Base-by-base conservation (phyloP, 1,140 invertebrate genomes). In the Ganaspis sp. region DNA sequence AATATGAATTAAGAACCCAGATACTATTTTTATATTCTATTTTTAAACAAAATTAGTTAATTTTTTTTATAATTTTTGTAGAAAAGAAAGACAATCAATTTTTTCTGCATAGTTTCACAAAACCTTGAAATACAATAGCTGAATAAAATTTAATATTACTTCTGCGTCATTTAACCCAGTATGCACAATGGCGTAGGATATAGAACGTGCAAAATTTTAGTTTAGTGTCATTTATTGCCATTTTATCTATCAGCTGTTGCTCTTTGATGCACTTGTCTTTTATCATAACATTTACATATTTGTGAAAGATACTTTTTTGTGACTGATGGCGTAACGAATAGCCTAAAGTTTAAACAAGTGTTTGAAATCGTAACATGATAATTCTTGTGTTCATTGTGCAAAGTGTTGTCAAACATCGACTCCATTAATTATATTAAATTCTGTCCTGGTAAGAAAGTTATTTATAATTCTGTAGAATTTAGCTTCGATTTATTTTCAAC, bases 261-360 rank as follows among this genome's bases (percentile, higher is more conserved):
- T 75, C 81, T 79, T 34, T 74, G 77, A 81, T 83, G 81, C 69
- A 77, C 78, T 70, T 78, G 78, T 70, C 69, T 53, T 40, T 81
- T 80, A 75, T 76, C 64, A 77, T 80, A 80, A 84, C 70, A 81
- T 58, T 42, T n/a, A 4, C 45, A 49, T 49, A 15, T 49, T 49
- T n/a, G 42, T 34, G n/a, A 19, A 38, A 45, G 38, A 29, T 15
- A 75, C 70, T 69, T 49, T 40, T 72, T 69, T n/a, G 34, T 37
- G 38, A 42, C 26, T 53, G 12, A 54, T 72, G 53, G 12, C 49
- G 58, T 34, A 73, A 64, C 23, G 4, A 11, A 29, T 64, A 49
- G 17, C 1, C n/a, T 49, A 75, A 11, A 21, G 75, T 34, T 69
- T 37, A 54, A n/a, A 64, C 49, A 26, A 77, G 1, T 40, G 19